phyloP scores from a whole-genome alignment of 2,888 invertebrate species.

The Thereva nobilitata region DNA sequence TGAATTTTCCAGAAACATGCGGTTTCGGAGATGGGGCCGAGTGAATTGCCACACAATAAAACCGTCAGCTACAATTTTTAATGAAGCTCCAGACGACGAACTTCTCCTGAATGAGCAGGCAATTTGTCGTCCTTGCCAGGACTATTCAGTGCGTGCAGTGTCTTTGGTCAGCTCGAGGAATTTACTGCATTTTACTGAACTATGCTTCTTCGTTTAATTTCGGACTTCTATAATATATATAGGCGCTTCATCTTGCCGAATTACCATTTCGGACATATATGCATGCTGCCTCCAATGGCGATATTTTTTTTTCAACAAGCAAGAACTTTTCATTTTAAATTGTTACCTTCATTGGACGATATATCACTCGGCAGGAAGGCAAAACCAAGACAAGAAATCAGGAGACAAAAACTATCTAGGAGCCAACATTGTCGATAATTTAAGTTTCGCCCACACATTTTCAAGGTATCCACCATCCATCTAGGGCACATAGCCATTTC shows the following conservation, averaged over 20 bases:
- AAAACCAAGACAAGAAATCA: constrained; percentile 26
- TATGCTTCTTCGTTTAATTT: constrained; percentile 19
- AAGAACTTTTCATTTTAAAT: no score
- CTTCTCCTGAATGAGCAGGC: constrained; percentile 10
- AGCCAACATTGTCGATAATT: constrained; percentile 31
- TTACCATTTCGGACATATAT: background rate
- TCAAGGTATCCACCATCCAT: constrained; percentile 27
- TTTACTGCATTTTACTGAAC: constrained; percentile 12
- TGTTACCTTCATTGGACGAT: background rate
- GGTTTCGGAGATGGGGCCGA: constrained; percentile 3
- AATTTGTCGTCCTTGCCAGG: background rate
- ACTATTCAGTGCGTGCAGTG: constrained; percentile 29
- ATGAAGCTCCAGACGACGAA: constrained; percentile 38
- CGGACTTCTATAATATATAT: background rate
- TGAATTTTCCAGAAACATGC: constrained; percentile 24
- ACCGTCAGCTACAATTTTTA: constrained; percentile 39
- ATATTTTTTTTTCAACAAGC: no score
- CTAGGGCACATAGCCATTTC: constrained; percentile 23
- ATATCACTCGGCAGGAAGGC: constrained; percentile 16
- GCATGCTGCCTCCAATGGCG: no score
- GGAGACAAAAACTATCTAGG: constrained; percentile 26
- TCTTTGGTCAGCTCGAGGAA: constrained; percentile 15
- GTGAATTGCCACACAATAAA: constrained; percentile 35
- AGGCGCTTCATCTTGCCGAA: background rate
- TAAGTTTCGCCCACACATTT: constrained; percentile 32